Percentiles rank a stretch among this genome's conserved stretches.
Conservation (phyloP, 2,797 vertebrate genomes). For the Micropoecilia bifurca region DNA sequence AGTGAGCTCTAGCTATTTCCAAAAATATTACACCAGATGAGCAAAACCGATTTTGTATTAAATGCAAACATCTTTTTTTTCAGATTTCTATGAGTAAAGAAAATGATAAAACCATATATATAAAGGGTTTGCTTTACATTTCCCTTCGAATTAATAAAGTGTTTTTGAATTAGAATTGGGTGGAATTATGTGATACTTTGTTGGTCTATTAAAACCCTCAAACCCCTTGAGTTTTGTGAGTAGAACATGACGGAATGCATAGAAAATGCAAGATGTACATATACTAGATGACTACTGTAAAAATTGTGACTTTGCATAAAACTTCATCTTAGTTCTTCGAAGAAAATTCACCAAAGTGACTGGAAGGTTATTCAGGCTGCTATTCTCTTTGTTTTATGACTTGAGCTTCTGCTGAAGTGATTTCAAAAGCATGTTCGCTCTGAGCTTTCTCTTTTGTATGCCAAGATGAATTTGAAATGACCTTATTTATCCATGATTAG, state of each 20-base stretch:
- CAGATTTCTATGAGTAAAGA: neutral
- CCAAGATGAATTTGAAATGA: constrained; percentile 35
- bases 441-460: constrained; percentile 31
- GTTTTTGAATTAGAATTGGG: neutral
- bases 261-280: neutral
- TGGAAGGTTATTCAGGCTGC: constrained; percentile 1
- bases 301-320: neutral
- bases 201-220: neutral
- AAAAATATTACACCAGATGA: neutral
- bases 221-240: neutral
- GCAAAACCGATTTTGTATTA: neutral
- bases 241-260: neutral
- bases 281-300: neutral
- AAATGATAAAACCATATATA: neutral
- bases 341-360: constrained; percentile 1
- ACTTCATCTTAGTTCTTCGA: neutral
- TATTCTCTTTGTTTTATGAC: constrained; percentile 16
- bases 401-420: constrained; percentile 40
- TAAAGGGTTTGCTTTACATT: neutral
- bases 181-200: neutral
- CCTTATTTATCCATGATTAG: constrained; percentile 30
- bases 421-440: constrained; percentile 29
- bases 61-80: neutral
- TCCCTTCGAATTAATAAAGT: too few species aligned
- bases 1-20: neutral